These are phyloP conservation scores for Neogobius melanostomus DNA, from an alignment of 2,113 vertebrate genomes.

Conservation along the genomic window DNA sequence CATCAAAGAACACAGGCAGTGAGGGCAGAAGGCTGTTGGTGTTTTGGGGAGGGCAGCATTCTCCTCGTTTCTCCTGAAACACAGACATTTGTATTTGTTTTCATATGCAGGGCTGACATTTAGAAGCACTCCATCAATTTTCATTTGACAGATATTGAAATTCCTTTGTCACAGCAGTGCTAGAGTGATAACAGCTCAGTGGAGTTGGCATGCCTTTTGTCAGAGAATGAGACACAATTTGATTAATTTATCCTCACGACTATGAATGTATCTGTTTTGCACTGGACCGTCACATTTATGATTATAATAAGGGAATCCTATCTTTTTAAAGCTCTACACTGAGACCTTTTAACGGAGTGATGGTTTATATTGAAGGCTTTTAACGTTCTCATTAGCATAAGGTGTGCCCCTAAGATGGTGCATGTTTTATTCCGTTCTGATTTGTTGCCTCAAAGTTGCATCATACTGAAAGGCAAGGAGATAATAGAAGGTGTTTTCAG, in stretches of 20 bases:
- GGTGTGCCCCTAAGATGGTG: slow-evolving; percentile 38
- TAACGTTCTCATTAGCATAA: slow-evolving; percentile 28
- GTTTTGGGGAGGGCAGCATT: slow-evolving; percentile 9
- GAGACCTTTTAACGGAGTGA: background rate
- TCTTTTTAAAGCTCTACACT: background rate
- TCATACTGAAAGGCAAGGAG: slow-evolving; percentile 41
- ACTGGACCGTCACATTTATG: slow-evolving; percentile 4
- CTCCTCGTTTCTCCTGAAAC: slow-evolving; percentile 21
- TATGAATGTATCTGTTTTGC: slow-evolving; percentile 13
- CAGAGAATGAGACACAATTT: slow-evolving; percentile 25
- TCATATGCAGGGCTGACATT: slow-evolving; percentile 45
- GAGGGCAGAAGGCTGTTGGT: slow-evolving; percentile 18
- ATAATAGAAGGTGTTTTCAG: slow-evolving; percentile 60
- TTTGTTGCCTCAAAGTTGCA: slow-evolving; percentile 54
- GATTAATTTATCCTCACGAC: slow-evolving; percentile 11
- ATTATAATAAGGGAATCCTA: background rate
- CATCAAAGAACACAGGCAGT: slow-evolving; percentile 23
- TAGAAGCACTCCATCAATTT: slow-evolving; percentile 42
- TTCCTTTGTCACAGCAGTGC: slow-evolving; percentile 18
- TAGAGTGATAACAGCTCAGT: slow-evolving; percentile 31
- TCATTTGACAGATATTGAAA: slow-evolving; percentile 38
- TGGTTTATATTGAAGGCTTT: background rate
- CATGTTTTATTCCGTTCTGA: slow-evolving; percentile 61
- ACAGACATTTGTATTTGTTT: slow-evolving; percentile 31
- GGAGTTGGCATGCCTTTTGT: slow-evolving; percentile 30